Percentiles rank a stretch among this genome's conserved stretches.
Conservation (phyloP, 2,113 vertebrate genomes). For the Python bivittatus region DNA sequence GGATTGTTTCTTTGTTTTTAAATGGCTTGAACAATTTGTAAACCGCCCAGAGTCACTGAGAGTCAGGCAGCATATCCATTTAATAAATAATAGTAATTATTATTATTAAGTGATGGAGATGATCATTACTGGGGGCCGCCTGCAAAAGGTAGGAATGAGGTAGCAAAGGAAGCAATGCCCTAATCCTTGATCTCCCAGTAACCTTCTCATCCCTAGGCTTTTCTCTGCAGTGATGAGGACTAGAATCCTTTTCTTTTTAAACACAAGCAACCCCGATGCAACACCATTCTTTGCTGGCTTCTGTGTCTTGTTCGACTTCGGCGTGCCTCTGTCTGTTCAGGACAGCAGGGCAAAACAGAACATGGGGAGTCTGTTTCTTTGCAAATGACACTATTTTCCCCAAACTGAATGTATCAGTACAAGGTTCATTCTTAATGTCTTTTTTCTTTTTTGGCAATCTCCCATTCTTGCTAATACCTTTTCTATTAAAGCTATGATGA, state of each 20-base stretch:
- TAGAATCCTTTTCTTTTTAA: neutral
- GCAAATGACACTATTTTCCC: neutral
- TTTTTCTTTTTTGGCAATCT: neutral
- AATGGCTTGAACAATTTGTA: too few relatives aligned
- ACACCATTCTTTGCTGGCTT: neutral
- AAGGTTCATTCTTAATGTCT: neutral
- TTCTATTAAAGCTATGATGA: constrained; percentile 8
- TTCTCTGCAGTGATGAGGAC: neutral
- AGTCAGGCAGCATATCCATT: too few relatives aligned
- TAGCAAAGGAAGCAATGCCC: neutral
- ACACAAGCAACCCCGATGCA: neutral
- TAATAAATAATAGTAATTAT: too few relatives aligned
- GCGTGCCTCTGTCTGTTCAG: neutral
- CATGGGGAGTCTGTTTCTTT: neutral
- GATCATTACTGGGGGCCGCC: too few relatives aligned
- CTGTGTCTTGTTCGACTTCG: too few relatives aligned
- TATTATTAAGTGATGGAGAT: too few relatives aligned
- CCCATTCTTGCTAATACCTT: constrained; percentile 3
- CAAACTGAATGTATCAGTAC: neutral
- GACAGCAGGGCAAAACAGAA: neutral
- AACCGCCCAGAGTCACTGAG: too few relatives aligned
- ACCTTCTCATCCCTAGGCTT: neutral
- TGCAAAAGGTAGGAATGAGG: neutral
- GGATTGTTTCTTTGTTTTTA: too few relatives aligned
- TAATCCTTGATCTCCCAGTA: too few relatives aligned